phyloP scores from a whole-genome alignment of 2,113 vertebrate genomes.

The Lagenorhynchus albirostris region DNA sequence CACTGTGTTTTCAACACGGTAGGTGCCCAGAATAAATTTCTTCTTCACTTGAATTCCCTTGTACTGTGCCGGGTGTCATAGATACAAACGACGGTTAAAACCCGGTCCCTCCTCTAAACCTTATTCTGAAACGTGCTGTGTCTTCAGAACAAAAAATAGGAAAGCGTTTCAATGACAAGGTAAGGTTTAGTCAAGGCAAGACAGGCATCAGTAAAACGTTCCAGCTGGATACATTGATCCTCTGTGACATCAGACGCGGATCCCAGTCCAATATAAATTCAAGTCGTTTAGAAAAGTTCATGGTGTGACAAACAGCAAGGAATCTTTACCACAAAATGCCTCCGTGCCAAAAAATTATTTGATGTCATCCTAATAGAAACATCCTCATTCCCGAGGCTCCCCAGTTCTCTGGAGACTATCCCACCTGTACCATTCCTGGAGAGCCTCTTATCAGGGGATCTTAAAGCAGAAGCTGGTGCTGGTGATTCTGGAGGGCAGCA shows the following conservation, averaged over 20 bases:
- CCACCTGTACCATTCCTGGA: neutral
- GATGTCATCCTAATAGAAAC: neutral
- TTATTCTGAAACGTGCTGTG: neutral
- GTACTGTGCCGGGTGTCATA: neutral
- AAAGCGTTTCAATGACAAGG: neutral
- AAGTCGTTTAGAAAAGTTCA: neutral
- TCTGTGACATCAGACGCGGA: neutral
- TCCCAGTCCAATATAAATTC: neutral
- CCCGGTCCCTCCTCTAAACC: neutral
- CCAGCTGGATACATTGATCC: neutral
- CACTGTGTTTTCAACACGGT: neutral
- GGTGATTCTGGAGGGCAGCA: neutral
- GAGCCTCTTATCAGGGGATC: neutral
- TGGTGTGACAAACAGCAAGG: neutral
- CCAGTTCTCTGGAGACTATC: neutral
- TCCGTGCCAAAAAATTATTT: neutral
- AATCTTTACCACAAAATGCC: neutral
- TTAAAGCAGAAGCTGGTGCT: neutral
- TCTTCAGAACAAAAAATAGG: conserved; percentile 3
- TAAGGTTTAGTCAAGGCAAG: neutral
- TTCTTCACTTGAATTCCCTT: neutral
- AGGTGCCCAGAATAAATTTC: neutral
- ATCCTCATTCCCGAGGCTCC: neutral
- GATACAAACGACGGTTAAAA: neutral
- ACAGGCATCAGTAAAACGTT: neutral